Evolutionary conservation across 2,797 vertebrate genomes (phyloP), one percentile per base, ranked within the genome.

Genomic region (Tenualosa ilisha): DNA sequence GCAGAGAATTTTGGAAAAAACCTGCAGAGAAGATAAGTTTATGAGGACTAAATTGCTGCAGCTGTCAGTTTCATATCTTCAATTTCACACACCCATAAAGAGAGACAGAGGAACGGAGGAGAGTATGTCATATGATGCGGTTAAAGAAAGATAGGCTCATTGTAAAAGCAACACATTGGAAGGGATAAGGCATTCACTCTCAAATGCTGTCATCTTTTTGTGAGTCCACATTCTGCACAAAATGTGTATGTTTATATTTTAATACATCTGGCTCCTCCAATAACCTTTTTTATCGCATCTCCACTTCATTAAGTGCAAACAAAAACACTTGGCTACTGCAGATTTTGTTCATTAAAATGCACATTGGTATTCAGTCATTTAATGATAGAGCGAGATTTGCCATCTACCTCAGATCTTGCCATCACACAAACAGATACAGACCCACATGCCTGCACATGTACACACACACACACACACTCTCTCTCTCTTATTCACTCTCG

Each of bases 241-340:
- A 84, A 87, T 81, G 53, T 75, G 11, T 61, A 59, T 65, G 12
- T 86, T 87, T 86, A 86, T 90, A 86, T 86, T 85, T 88, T 56
- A 63, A 88, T 90, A 91, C 92, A 93, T 91, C 88, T 89, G 90
- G 91, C 85, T 89, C 89, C 87, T 91, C 92, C 86, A 92, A 93
- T 94, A 93, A 94, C 93, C 91, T 94, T 91, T 91, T 94, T 93
- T 94, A 94, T 92, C 91, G 91, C 90, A 91, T 92, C 91, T 91
- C 91, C 89, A 92, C 92, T 93, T 94, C 92, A 94, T 94, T 94
- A 92, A 83, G 87, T 86, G 83, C 85, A 89, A 91, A 91, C 87
- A 87, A 91, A 94, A 93, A 92, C 89, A 92, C 87, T 90, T 89
- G 83, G 89, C 91, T 91, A 89, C 90, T 90, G 91, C 91, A 90